phyloP scores from a whole-genome alignment of 2,888 invertebrate genomes.

The Tryphoninae sp. region DNA sequence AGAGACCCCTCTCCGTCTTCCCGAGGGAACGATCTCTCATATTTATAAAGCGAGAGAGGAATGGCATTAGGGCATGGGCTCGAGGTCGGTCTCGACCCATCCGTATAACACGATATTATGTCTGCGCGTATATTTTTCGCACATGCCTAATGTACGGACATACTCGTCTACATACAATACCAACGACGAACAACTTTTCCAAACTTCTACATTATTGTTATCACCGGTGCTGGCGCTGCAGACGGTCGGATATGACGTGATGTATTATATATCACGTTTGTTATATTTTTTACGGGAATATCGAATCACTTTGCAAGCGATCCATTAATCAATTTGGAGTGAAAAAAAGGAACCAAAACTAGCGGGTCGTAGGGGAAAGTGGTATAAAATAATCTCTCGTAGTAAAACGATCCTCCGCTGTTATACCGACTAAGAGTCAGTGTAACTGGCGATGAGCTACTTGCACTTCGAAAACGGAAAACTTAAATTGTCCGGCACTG shows the following conservation, averaged over 20 bases:
- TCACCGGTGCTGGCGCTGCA: background rate
- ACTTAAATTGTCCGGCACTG: too few relatives aligned
- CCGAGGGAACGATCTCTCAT: slow-evolving; percentile 53
- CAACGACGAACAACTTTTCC: slow-evolving; percentile 7
- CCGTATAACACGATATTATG: slow-evolving; percentile 5
- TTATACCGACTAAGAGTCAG: too few relatives aligned
- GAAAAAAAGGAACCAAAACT: background rate
- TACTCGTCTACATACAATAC: slow-evolving; percentile 4
- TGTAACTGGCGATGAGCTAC: too few relatives aligned
- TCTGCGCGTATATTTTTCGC: background rate
- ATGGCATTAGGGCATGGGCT: slow-evolving; percentile 21
- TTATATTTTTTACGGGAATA: background rate
- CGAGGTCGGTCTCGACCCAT: slow-evolving; percentile 5
- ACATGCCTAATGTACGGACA: background rate
- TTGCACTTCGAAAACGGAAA: too few relatives aligned
- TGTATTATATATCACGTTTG: background rate
- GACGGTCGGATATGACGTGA: background rate
- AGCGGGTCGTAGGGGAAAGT: too few relatives aligned
- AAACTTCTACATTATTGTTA: slow-evolving; percentile 31
- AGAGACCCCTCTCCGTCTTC: slow-evolving; percentile 29
- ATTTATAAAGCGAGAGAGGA: slow-evolving; percentile 32
- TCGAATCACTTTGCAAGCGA: slow-evolving; percentile 3
- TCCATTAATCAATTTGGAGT: slow-evolving; percentile 7
- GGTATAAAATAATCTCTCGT: too few relatives aligned
- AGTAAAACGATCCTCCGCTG: too few relatives aligned